Base-by-base conservation (phyloP, 2,797 vertebrate genomes). In the Hylomyscus alleni region DNA sequence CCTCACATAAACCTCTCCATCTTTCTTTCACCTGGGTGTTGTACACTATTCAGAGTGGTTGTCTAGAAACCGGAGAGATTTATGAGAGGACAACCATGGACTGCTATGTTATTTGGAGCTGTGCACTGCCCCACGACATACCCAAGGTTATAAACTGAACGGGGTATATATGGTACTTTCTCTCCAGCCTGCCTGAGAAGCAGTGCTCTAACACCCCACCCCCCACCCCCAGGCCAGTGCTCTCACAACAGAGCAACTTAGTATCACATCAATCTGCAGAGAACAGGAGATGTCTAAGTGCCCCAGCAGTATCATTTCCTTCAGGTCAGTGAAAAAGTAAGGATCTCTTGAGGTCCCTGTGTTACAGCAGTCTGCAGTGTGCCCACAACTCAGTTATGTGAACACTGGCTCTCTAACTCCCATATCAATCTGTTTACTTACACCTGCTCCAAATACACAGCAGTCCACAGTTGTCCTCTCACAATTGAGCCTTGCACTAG, bases 381-480 rank as follows among this genome's bases (percentile, higher is more conserved):
- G 24, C 44, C 60, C 34, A 40, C n/a, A 65, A 47, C 15, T 37
- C 56, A 2, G 47, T 14, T 44, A 19, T 7, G 6, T 11, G 13
- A 34, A 34, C 52, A 22, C 12, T 3, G 6, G 29, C 8, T 44
- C 44, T 37, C 72, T 20, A 20, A 4, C 47, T 56, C n/a, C 29
- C 2, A 13, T 0, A 50, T 81, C 1, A 56, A 40, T 0, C 2
- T 14, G 24, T 1, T 29, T 26, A 50, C 22, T 34, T 44, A 47
- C 17, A 50, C 37, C 54, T 69, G 76, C 76, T 37, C 56, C 56
- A 17, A 9, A 10, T 7, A 29, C 6, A 84, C 58, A 54, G 69
- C 34, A n/a, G 29, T 40, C 22, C 44, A 56, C 13, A 34, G 19
- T 0, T 54, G 40, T 34, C 34, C 83, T 62, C 56, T 76, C 13